These are phyloP conservation scores for Ips nitidus DNA, from an alignment of 1,140 invertebrate genomes.

Conservation along the genomic window DNA sequence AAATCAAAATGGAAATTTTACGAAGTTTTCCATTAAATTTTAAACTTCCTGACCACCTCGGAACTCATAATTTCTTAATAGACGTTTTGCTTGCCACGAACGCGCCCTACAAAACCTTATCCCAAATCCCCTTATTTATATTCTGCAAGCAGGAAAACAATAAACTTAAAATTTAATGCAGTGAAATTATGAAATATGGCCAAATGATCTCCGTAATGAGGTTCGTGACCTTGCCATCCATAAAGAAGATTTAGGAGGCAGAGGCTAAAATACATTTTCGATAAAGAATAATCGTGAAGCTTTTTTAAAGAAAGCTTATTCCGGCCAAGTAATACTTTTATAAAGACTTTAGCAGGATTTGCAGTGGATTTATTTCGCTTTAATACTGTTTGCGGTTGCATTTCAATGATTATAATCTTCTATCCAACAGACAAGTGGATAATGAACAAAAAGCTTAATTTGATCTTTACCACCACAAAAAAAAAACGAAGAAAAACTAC, in stretches of 20 bases:
- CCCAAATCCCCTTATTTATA: conserved; percentile 28
- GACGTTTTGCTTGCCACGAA: conserved; percentile 1
- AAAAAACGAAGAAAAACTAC: too few relatives aligned
- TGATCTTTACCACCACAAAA: too few relatives aligned
- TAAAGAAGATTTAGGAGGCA: neutral
- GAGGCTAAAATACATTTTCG: neutral
- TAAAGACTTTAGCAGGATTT: neutral
- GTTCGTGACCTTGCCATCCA: neutral
- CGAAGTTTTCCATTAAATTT: too few relatives aligned
- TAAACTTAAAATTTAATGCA: conserved; percentile 22
- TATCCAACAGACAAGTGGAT: too few relatives aligned
- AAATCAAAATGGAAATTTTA: too few relatives aligned
- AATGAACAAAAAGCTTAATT: too few relatives aligned
- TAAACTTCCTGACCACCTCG: neutral
- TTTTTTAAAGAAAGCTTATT: neutral
- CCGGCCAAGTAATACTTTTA: neutral
- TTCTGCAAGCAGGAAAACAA: conserved; percentile 21
- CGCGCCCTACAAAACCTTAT: neutral
- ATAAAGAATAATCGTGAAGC: neutral
- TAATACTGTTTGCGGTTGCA: too few relatives aligned
- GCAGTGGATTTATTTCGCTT: too few relatives aligned
- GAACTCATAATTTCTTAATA: conserved; percentile 9
- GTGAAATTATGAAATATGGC: conserved; percentile 23
- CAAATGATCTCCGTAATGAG: conserved; percentile 11
- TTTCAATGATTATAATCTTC: too few relatives aligned